These are phyloP conservation scores for Apoda limacodes DNA, from an alignment of 2,888 invertebrate genomes.

Conservation along the genomic window DNA sequence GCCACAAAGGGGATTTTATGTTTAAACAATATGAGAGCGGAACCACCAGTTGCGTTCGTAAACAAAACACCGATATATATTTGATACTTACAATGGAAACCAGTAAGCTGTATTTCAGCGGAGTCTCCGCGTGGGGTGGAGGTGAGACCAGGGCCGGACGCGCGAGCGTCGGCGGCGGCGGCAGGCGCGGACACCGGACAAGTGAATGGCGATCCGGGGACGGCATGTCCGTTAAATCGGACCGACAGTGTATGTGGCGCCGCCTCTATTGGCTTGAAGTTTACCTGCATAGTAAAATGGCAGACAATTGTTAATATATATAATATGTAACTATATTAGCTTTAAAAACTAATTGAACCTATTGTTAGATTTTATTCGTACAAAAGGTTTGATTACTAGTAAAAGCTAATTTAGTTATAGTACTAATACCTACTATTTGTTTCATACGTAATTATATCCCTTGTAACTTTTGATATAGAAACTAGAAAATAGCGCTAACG, in stretches of 20 bases:
- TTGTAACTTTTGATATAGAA: too few relatives aligned
- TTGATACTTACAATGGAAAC: conserved; percentile 45
- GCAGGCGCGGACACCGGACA: conserved; percentile 78
- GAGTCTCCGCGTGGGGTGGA: conserved; percentile 50
- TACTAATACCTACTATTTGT: too few relatives aligned
- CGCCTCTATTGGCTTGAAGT: conserved; percentile 96
- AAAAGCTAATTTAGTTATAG: too few relatives aligned
- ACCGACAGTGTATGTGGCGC: conserved; percentile 93
- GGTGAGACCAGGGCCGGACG: conserved; percentile 48
- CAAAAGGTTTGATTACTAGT: too few relatives aligned
- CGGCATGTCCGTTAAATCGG: conserved; percentile 80
- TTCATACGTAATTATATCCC: too few relatives aligned
- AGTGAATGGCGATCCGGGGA: conserved; percentile 93
- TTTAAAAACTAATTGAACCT: too few relatives aligned
- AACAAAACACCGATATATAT: conserved; percentile 6
- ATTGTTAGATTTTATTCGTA: too few relatives aligned
- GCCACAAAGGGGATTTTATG: too few relatives aligned
- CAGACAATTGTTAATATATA: too few relatives aligned
- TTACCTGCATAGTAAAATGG: conserved; percentile 79
- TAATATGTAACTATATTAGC: too few relatives aligned
- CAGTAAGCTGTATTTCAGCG: conserved; percentile 56
- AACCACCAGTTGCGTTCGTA: conserved; percentile 5
- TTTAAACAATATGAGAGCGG: conserved; percentile 3
- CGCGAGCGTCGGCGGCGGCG: conserved; percentile 53
- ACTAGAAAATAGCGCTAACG: too few relatives aligned